Evolutionary conservation across 2,113 vertebrate species (phyloP), one percentile per base, ranked within the genome.

Genomic region (Cololabis saira): DNA sequence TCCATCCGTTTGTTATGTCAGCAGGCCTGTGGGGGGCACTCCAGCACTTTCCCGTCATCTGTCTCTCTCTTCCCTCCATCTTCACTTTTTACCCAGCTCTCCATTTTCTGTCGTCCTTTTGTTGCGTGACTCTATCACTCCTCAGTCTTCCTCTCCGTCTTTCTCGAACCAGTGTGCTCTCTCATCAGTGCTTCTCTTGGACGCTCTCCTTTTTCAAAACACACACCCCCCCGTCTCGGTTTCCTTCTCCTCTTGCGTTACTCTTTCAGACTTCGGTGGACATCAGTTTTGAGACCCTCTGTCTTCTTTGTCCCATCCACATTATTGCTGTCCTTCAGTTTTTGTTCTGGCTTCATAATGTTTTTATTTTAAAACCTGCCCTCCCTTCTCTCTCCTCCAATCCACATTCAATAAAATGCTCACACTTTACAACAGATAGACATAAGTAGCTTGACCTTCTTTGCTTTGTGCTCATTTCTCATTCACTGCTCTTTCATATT

Each of bases 11-110:
- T 30, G 48, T 48, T 84, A 5, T 73, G 7, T 48, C 47, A 10
- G 53, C 64, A 21, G 30, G 74, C 84, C 90, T 86, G 83, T 62
- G 53, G 90, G 87, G 87, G 90, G 87, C 90, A 87, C 90, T 90
- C 61, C 62, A 80, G 83, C 80, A 81, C 90, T 89, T 89, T 49
- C 54, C 30, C 71, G 1, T 64, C 24, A 7, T 40, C 51, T 24
- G 18, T 17, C n/a, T 12, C 72, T 50, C 70, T 71, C 70, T 44
- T 74, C 22, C 66, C 63, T 73, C 61, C 58, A 66, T 71, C 67
- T 73, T 47, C 47, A 30, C 81, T 65, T 66, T 71, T 81, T 56
- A 52, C 63, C 71, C n/a, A 53, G 70, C 70, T 85, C 67, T 67
- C 76, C 62, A 78, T 81, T 78, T 86, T 81, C 85, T 73, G 62